Evolutionary conservation across 2,797 vertebrate species (phyloP).

Genomic region (Ceryle rudis): DNA sequence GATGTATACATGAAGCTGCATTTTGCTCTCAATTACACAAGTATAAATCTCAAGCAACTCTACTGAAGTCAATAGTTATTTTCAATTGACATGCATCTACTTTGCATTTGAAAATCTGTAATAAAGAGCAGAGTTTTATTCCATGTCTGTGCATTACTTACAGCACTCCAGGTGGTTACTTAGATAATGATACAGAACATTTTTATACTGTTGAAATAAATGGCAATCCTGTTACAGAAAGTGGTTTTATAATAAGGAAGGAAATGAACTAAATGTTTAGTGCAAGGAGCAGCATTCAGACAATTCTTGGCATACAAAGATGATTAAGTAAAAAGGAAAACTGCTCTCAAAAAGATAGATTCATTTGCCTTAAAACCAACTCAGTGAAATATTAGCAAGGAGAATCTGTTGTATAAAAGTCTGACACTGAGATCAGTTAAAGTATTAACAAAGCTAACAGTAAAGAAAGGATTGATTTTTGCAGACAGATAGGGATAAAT

Average conservation of each 20-base stretch:
- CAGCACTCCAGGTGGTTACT: conserved; percentile 53
- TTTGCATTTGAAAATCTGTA: not conserved
- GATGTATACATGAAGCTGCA: conserved; percentile 6
- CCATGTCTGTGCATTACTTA: conserved; percentile 24
- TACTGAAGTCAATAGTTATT: not conserved
- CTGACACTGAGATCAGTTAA: conserved; percentile 26
- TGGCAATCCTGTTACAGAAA: not conserved
- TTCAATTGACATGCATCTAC: not conserved
- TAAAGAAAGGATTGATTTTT: not conserved
- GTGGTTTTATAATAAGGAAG: not conserved
- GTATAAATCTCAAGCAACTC: conserved; percentile 28
- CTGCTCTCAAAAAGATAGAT: not conserved
- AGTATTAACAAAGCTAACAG: not conserved
- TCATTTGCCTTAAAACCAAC: not conserved
- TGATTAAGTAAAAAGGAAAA: not conserved
- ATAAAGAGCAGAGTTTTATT: conserved; percentile 1
- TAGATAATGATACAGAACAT: conserved; percentile 30
- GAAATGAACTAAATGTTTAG: not conserved
- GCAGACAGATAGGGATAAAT: not conserved
- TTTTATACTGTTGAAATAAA: conserved; percentile 3
- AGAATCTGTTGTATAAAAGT: not conserved
- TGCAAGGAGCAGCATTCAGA: not conserved
- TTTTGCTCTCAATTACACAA: conserved; percentile 37
- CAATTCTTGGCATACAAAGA: not conserved
- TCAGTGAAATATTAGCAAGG: not conserved